Base-by-base conservation (phyloP, 1,140 invertebrate species). In the Pseudomyrmex sp. region DNA sequence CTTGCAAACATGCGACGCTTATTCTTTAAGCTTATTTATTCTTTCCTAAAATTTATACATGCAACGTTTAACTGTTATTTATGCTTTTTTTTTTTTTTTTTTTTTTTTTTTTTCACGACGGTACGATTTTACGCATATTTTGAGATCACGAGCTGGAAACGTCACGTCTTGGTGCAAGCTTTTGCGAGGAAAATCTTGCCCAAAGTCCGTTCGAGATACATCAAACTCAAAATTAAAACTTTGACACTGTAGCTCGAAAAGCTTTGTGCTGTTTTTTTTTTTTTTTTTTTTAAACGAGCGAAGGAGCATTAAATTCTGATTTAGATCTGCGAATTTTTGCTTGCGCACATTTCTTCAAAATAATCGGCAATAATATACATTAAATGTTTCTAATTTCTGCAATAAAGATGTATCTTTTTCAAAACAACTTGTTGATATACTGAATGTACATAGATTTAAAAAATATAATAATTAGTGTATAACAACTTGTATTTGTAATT, bases 131-230 rank as follows among this genome's bases (percentile, higher is more conserved):
- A 91, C 76, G 63, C 85, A 35, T 87, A 87, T 73, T 70, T 87
- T 92, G 91, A 92, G 91, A 92, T 92, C 91, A 92, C 90, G 89
- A 92, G 91, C 91, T 93, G 91, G 84, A 91, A 91, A 91, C 84
- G 80, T 76, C 74, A 83, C 72, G 59, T 83, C 70, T 83, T 52
- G 84, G 83, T 58, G 52, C 83, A 65, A 90, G 87, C 80, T 87
- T 89, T 52, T 61, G 1, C 68, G 73, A 26, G 50, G 54, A 58
- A 85, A 52, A 61, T 35, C 63, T 75, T 69, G 65, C 54, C 69
- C 89, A 73, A 86, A 85, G 84, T 89, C 79, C 79, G 83, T 89
- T 90, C 85, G 88, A 90, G 77, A 90, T 65, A 87, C 84, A 90
- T 58, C 83, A 75, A 85, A 90, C 62, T 75, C 44, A 90, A 35